A percentile compares a stretch with the other conserved stretches of the same genome.
Evolutionary conservation across 30 jellyfish, hydroid and myxozoan species (phyloP).

Genomic region (Hydractinia symbiolongicarpus): DNA sequence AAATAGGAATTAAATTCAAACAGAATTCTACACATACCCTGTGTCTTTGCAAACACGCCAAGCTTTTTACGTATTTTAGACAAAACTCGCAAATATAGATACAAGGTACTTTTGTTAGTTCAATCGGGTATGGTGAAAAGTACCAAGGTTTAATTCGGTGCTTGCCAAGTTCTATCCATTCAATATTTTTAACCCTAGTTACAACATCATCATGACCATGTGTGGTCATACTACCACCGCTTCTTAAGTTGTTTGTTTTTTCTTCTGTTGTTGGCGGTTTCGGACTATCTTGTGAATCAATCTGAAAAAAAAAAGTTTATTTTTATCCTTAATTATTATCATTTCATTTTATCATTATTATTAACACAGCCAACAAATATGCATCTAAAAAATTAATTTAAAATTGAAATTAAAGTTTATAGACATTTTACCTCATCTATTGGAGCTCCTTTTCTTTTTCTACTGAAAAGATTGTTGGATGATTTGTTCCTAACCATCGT

Average conservation of each 20-base stretch:
- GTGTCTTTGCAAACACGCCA: constrained; percentile 76
- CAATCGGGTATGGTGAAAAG: constrained; percentile 97
- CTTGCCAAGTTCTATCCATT: constrained; percentile 85
- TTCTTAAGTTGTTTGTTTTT: constrained; percentile 78
- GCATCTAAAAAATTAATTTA: not conserved
- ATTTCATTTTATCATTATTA: not conserved
- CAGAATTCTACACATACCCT: constrained; percentile 51
- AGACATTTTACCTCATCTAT: constrained; percentile 37
- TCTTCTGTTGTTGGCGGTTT: constrained; percentile 57
- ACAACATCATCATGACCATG: constrained; percentile 89
- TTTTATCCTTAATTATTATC: not conserved
- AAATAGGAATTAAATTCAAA: no score
- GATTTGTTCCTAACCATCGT: constrained; percentile 39
- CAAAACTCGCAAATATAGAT: constrained; percentile 97
- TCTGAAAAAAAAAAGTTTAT: constrained; percentile 20
- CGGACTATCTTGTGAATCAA: constrained; percentile 78
- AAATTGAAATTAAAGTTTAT: not conserved
- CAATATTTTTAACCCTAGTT: constrained; percentile 93
- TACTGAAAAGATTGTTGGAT: constrained; percentile 25
- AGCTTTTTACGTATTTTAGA: constrained; percentile 80
- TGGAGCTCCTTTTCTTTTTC: constrained; percentile 83
- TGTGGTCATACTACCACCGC: constrained; percentile 91
- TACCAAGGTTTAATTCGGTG: constrained; percentile 99
- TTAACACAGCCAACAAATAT: not conserved
- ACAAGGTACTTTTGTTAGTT: constrained; percentile 62